Base-by-base conservation (phyloP, 2,888 invertebrate species). In the Peribatodes rhomboidaria region DNA sequence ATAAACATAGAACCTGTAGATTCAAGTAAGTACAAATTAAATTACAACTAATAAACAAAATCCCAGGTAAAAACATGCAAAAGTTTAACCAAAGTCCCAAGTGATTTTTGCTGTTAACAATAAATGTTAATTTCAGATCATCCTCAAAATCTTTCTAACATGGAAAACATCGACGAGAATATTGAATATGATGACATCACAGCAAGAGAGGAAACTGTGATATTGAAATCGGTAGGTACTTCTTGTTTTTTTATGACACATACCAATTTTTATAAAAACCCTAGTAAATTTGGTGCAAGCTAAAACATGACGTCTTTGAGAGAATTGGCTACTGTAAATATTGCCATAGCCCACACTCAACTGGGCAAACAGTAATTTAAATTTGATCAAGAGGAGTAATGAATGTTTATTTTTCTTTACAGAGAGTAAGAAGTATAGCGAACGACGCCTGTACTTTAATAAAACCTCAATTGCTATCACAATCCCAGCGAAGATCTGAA, bases 11-110 rank as follows among this genome's bases (percentile, higher is more conserved):
- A 52, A 39, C 31, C 27, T 39, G 55, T 46, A 49, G 46, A 67
- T 59, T 18, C 67, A 75, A 79, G 81, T 77, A 50, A 49, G n/a
- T 14, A 55, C 8, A 31, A 14, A 27, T 2, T 27, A 27, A 27
- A 27, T 27, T n/a, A n/a, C n/a, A n/a, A n/a, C n/a, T n/a, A n/a
- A n/a, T n/a, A n/a, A n/a, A n/a, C n/a, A n/a, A n/a, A n/a, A n/a
- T n/a, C n/a, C n/a, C n/a, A n/a, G n/a, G n/a, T n/a, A n/a, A n/a
- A n/a, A n/a, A n/a, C n/a, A n/a, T n/a, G n/a, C n/a, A n/a, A n/a
- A n/a, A n/a, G n/a, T n/a, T n/a, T n/a, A n/a, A n/a, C n/a, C n/a
- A n/a, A n/a, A n/a, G n/a, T n/a, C n/a, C n/a, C n/a, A n/a, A n/a
- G n/a, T n/a, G n/a, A n/a, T n/a, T 44, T 14, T n/a, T 49, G 27